Conservation (phyloP, 2,888 invertebrate species). For the Eilema caniola region DNA sequence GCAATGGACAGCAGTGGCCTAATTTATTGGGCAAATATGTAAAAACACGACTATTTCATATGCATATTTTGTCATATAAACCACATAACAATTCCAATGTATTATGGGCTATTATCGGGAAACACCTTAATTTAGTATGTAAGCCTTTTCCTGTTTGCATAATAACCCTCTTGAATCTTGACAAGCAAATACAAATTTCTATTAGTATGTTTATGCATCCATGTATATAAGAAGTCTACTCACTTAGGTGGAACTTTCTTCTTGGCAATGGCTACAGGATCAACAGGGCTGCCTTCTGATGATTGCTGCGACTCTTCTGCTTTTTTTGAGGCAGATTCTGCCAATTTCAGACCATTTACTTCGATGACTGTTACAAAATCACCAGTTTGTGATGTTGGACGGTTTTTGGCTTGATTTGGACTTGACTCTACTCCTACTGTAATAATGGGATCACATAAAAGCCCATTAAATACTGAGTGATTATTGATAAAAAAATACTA, state of each 20-base stretch:
- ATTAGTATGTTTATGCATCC: too few relatives aligned
- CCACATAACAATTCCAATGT: not conserved
- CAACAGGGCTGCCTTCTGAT: conserved; percentile 86
- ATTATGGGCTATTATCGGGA: not conserved
- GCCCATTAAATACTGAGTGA: conserved; percentile 6
- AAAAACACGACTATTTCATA: too few relatives aligned
- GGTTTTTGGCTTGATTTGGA: conserved; percentile 80
- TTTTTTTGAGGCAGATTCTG: conserved; percentile 79
- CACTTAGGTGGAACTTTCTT: conserved; percentile 90
- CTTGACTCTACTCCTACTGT: conserved; percentile 77
- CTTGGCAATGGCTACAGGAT: conserved; percentile 85
- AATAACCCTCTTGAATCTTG: too few relatives aligned
- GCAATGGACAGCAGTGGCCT: too few relatives aligned
- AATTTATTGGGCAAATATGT: too few relatives aligned
- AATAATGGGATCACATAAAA: conserved; percentile 35
- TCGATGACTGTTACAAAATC: conserved; percentile 96
- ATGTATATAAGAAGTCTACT: conserved; percentile 44
- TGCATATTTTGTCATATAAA: not conserved
- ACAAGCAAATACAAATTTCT: not conserved
- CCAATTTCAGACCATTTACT: conserved; percentile 92
- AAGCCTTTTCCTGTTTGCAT: too few relatives aligned
- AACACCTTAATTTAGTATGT: not conserved
- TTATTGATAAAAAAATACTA: not conserved
- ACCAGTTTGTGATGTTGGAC: conserved; percentile 84
- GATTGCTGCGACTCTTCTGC: conserved; percentile 77